Base-by-base conservation (phyloP, 2,797 vertebrate genomes). In the Sebastolobus alascanus region DNA sequence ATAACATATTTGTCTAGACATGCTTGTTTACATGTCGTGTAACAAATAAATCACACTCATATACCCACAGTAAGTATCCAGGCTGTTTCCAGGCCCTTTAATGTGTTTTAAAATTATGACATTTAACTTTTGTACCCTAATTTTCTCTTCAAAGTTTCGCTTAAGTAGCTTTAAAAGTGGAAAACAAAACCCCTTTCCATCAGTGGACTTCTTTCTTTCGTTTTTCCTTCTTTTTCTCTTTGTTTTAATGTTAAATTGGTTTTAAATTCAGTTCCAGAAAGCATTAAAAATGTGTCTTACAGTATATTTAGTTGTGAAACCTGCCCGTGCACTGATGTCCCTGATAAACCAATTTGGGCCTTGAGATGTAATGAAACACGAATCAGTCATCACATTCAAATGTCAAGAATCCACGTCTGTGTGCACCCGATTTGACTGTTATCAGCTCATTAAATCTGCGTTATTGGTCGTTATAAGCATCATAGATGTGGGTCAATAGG, bases 1-100 rank as follows among this genome's bases (percentile, higher is more conserved):
- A 33, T 11, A 22, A 25, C 59, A 9, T 35, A 22, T 68, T 33
- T 27, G 64, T 81, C 66, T 38, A 37, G 63, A 82, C 65, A 4
- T 4, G 29, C 54, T 68, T 72, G 54, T 75, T 75, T 63, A 72
- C 68, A 20, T 56, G 58, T 6, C 6, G 63, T 40, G 16, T 13
- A 35, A 54, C 58, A 65, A 18, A 73, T 31, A 33, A 50, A 31
- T 50, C 29, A 52, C 75, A 74, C 37, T 40, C 46, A 69, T 1
- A 20, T 4, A 60, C 31, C 22, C 27, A 33, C 14, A 35, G 4
- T 13, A 20, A 33, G 38, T 27, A 25, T 67, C 6, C 38, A 33
- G 29, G 18, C 18, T 20, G 18, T 58, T 54, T 27, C 11, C 16
- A 16, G 38, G 31, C 38, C 38, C 52, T 61, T 20, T 37, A 20